phyloP scores from a whole-genome alignment of 2,797 vertebrate genomes.

The Sparidentex hasta region DNA sequence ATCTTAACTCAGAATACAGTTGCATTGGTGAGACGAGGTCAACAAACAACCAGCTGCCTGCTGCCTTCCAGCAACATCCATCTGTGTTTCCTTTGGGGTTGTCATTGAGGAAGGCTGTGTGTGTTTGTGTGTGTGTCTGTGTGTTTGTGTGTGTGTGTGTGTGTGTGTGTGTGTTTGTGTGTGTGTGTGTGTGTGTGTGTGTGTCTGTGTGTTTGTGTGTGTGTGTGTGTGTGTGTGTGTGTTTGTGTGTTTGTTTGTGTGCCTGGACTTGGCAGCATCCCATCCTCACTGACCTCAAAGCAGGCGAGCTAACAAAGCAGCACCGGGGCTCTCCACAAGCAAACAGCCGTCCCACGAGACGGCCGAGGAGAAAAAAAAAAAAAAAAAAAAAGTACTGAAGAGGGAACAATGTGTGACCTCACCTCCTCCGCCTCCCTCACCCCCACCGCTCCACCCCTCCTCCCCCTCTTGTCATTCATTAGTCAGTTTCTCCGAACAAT shows the following conservation, averaged over 20 bases:
- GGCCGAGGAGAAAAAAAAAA: constrained; percentile 28
- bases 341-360: constrained; percentile 54
- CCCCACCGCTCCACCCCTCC: neutral
- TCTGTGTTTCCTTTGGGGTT: constrained; percentile 39
- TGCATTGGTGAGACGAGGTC: constrained; percentile 31
- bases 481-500: constrained; percentile 73
- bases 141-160: constrained; percentile 32
- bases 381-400: constrained; percentile 51
- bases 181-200: constrained; percentile 9
- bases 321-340: constrained; percentile 23
- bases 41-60: constrained; percentile 40
- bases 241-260: too few species aligned
- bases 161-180: too few species aligned
- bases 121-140: constrained; percentile 8
- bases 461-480: constrained; percentile 64
- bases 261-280: constrained; percentile 42
- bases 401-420: constrained; percentile 80
- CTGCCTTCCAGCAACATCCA: constrained; percentile 45
- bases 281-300: constrained; percentile 51
- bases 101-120: constrained; percentile 10
- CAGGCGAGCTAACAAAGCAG: constrained; percentile 59
- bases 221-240: too few species aligned
- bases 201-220: constrained; percentile 24
- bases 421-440: constrained; percentile 36
- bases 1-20: constrained; percentile 14